Evolutionary conservation across 2,888 invertebrate species (phyloP).

Genomic region (Apodemia zela): DNA sequence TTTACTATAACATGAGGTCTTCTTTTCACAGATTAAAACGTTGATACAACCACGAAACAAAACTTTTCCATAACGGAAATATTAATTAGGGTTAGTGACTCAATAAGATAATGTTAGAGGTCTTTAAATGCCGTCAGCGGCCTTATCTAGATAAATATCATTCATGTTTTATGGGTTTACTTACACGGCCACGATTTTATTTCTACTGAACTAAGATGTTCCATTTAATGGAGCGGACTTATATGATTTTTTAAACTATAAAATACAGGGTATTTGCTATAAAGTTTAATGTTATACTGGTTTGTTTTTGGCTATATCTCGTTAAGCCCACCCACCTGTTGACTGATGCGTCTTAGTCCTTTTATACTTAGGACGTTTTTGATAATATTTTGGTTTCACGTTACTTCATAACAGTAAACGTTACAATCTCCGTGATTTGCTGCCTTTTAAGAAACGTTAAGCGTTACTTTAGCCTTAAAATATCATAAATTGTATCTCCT

Average conservation of each 20-base stretch:
- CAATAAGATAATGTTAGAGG: slow-evolving; percentile 11
- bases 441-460: no score
- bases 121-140: slow-evolving; percentile 2
- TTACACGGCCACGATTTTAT: background rate
- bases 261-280: background rate
- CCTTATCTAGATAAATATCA: slow-evolving; percentile 18
- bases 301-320: background rate
- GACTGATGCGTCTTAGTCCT: background rate
- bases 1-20: background rate
- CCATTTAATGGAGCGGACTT: background rate
- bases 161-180: slow-evolving; percentile 20
- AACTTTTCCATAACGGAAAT: slow-evolving; percentile 20
- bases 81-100: slow-evolving; percentile 12
- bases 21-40: background rate
- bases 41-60: background rate
- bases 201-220: background rate
- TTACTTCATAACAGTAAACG: background rate
- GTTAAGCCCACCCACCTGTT: slow-evolving; percentile 6
- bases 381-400: background rate
- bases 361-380: background rate
- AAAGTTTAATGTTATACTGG: background rate
- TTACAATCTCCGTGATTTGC: no score
- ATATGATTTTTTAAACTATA: background rate
- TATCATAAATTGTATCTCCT: no score
- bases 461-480: no score